Conservation (phyloP, 2,113 vertebrate species). For the human (Homo sapiens) region GRCh38 chr3:104540001-104540500, state of each 20-base stretch:
- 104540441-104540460: not conserved
- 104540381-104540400: not conserved
- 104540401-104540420: not conserved
- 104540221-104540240: not conserved
- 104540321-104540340: not conserved
- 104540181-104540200: not conserved
- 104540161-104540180: not conserved
- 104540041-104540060: not conserved
- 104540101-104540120: not conserved
- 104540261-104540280: not conserved
- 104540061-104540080: not conserved
- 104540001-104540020: not conserved
- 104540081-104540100: not conserved
- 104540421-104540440: not conserved
- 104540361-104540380: too few species aligned
- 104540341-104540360: not conserved
- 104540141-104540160: too few species aligned
- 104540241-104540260: not conserved
- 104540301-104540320: not conserved
- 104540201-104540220: not conserved
- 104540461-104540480: not conserved
- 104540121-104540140: not conserved
- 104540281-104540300: not conserved
- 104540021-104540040: not conserved
- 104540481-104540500: not conserved